Evolutionary conservation across 2,888 invertebrate species (phyloP).

Genomic region (Trachelus stipa): DNA sequence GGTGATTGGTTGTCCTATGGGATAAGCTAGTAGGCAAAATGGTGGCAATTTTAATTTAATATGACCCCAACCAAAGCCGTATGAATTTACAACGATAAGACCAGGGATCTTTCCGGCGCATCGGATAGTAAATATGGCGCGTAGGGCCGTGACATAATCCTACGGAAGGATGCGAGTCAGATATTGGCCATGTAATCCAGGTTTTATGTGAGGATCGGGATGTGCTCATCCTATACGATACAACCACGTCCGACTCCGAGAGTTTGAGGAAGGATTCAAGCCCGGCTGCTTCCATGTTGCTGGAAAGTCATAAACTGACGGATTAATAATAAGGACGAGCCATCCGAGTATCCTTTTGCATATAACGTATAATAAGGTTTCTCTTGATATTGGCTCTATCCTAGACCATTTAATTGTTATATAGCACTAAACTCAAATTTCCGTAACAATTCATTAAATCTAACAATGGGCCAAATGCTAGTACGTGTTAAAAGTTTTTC

Average conservation of each 20-base stretch:
- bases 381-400: neutral
- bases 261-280: neutral
- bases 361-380: neutral
- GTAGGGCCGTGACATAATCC: neutral
- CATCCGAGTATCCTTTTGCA: neutral
- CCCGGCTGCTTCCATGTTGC: neutral
- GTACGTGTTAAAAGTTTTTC: too few species aligned
- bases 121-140: neutral
- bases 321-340: constrained; percentile 7
- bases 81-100: too few species aligned
- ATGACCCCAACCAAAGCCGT: neutral
- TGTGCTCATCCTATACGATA: too few species aligned
- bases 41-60: neutral
- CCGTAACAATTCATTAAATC: too few species aligned
- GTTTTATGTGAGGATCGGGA: constrained; percentile 6
- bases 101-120: neutral
- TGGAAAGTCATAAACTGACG: constrained; percentile 2
- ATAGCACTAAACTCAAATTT: too few species aligned
- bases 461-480: too few species aligned
- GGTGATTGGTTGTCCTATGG: too few species aligned
- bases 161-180: constrained; percentile 5
- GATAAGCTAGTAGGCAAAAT: too few species aligned
- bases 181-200: constrained; percentile 4
- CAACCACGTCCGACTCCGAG: neutral
- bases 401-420: too few species aligned